Conservation (phyloP, 2,888 invertebrate genomes). For the Icerya purchasi region DNA sequence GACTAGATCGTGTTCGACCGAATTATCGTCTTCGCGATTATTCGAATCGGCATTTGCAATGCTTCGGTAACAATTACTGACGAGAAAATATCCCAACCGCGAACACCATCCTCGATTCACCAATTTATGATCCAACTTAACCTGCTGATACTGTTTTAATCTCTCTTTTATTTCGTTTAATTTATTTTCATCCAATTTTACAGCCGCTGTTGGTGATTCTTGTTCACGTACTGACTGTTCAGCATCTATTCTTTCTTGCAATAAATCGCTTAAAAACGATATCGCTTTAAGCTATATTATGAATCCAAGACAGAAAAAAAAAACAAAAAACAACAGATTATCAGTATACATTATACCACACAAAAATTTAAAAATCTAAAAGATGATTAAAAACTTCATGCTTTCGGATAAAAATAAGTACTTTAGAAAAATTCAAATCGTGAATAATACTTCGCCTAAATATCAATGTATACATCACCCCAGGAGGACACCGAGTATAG, state of each 20-base stretch:
- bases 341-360: background rate
- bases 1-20: slow-evolving; percentile 6
- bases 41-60: background rate
- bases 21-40: background rate
- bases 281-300: slow-evolving; percentile 36
- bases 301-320: slow-evolving; percentile 18
- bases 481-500: too few relatives aligned
- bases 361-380: background rate
- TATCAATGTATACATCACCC: too few relatives aligned
- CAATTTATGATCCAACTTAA: slow-evolving; percentile 24
- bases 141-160: slow-evolving; percentile 24
- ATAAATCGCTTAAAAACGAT: slow-evolving; percentile 36
- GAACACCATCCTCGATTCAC: slow-evolving; percentile 17
- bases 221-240: slow-evolving; percentile 13
- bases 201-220: slow-evolving; percentile 14
- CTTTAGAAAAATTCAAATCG: too few relatives aligned
- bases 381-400: background rate
- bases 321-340: background rate
- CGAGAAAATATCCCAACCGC: background rate
- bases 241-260: slow-evolving; percentile 29
- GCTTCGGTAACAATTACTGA: background rate
- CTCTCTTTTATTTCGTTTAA: slow-evolving; percentile 24
- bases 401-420: too few relatives aligned
- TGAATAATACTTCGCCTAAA: too few relatives aligned
- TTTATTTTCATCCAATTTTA: slow-evolving; percentile 21